Base-by-base conservation (phyloP, 2,888 invertebrate genomes). In the Pyrrhosoma nymphula region DNA sequence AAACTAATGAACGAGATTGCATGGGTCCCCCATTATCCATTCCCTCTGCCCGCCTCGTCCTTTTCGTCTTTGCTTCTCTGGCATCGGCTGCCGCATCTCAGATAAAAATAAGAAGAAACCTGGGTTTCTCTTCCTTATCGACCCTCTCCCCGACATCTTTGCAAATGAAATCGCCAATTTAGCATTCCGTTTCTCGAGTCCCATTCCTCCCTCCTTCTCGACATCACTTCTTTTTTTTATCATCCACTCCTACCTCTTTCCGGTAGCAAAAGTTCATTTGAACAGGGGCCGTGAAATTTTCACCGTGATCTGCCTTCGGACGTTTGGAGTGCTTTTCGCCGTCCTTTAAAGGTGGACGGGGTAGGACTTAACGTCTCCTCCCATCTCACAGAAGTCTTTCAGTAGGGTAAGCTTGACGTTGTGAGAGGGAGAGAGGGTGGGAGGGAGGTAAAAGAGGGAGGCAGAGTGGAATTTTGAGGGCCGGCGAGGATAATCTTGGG, bases 81-180 rank as follows among this genome's bases (percentile, higher is more conserved):
- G 26, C 20, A 39, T 89, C 23, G 55, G 47, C 47, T 26, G 2
- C 89, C 55, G 0, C 89, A 26, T 89, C 89, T 16, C 20, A 47
- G 89, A 14, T 88, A 23, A 88, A 39, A 39, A 23, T 0, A 16
- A n/a, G 47, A 89, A 89, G 20, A 89, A 89, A n/a, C 14, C 30
- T 3, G 56, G n/a, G 4, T 16, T 14, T 89, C 89, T 8, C 56
- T 55, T 89, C 47, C 56, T 89, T 89, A 56, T 55, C 89, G 47
- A 47, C 10, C 56, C 60, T 16, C 60, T 20, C 18, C 26, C 35
- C 26, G 56, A 56, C 89, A 16, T 89, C 56, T 89, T 89, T 56
- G n/a, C 56, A 26, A 56, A 89, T 55, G 89, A 89, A 89, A 89
- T 89, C 55, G 89, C 89, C 47, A 89, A 89, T 89, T 56, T 89